Conservation (phyloP, 2,113 vertebrate genomes). For the Perccottus glenii region DNA sequence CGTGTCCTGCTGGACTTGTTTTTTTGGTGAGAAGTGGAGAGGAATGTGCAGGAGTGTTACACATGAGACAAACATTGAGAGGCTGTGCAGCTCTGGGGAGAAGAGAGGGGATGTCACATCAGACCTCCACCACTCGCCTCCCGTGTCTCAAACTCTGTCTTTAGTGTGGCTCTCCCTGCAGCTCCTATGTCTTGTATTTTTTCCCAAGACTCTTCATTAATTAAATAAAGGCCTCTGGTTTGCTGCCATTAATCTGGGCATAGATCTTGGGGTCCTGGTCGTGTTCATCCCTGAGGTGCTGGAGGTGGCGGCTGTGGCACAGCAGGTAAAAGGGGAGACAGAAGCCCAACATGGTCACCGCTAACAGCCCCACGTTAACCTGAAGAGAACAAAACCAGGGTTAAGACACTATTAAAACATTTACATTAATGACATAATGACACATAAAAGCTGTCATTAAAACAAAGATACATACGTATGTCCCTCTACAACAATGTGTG, state of each 20-base stretch:
- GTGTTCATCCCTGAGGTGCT: conserved; percentile 80
- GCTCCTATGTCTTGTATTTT: background rate
- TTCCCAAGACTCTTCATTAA: conserved; percentile 6
- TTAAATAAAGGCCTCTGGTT: conserved; percentile 89
- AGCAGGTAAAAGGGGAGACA: conserved; percentile 94
- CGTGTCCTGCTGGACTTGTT: conserved; percentile 42
- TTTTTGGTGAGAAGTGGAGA: conserved; percentile 23
- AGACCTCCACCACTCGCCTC: background rate
- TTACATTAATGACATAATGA: no score
- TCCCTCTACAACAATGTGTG: no score
- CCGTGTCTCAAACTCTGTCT: conserved; percentile 2
- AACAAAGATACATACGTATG: no score
- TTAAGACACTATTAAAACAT: background rate
- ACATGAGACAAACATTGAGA: conserved; percentile 22
- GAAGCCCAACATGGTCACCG: conserved; percentile 90
- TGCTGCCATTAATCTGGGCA: conserved; percentile 85
- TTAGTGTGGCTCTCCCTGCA: background rate
- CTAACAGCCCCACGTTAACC: conserved; percentile 94
- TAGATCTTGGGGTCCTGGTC: conserved; percentile 91
- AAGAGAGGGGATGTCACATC: conserved; percentile 47
- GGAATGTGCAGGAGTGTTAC: conserved; percentile 16
- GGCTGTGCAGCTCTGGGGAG: background rate
- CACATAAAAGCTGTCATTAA: no score
- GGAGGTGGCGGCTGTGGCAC: conserved; percentile 86
- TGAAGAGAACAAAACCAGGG: conserved; percentile 51